phyloP scores from a whole-genome alignment of 2,797 vertebrate genomes.

The Anomalospiza imberbis region DNA sequence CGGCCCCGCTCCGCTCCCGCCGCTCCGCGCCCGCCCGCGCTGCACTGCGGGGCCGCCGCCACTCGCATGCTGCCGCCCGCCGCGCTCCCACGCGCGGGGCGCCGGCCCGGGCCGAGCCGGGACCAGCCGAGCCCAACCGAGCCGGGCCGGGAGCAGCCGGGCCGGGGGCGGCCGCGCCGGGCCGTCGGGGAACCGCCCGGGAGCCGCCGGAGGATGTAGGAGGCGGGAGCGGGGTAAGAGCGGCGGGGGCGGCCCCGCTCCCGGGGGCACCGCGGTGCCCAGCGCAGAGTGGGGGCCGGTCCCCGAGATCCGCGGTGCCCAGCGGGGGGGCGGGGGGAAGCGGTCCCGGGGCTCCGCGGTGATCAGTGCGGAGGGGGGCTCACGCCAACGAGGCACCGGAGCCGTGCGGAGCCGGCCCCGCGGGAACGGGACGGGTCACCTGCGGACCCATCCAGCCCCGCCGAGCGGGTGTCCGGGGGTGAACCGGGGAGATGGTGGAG shows the following conservation, averaged over 20 bases:
- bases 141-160: neutral
- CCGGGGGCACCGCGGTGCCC: neutral
- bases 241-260: neutral
- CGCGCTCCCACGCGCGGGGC: neutral
- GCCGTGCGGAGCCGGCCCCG: neutral
- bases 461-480: neutral
- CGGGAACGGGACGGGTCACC: neutral
- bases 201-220: conserved; percentile 8
- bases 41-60: conserved; percentile 30
- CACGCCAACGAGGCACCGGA: neutral
- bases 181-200: neutral
- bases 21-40: conserved; percentile 29
- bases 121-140: neutral
- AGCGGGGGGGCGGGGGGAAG: neutral
- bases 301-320: neutral
- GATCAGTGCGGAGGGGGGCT: neutral
- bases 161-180: neutral
- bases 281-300: neutral
- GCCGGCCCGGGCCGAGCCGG: neutral
- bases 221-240: neutral
- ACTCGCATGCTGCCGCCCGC: conserved; percentile 33
- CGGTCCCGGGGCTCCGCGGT: neutral
- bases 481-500: neutral
- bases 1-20: neutral
- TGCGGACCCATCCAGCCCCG: neutral